Percentiles rank a stretch among this genome's conserved stretches.
Evolutionary conservation across 2,888 invertebrate species (phyloP).

Genomic region (Brenthis ino): DNA sequence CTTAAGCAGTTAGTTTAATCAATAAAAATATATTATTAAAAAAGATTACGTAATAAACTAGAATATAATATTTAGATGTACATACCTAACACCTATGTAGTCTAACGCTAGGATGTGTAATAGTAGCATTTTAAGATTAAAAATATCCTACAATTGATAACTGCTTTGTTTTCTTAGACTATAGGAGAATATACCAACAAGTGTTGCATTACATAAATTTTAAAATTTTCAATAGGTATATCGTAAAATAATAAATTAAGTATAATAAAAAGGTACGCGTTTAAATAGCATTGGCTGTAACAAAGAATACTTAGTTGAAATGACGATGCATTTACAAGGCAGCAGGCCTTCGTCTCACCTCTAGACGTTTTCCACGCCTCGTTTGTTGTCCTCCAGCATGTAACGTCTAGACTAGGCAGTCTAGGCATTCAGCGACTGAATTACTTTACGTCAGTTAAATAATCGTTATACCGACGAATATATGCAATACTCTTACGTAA

Average conservation of each 20-base stretch:
- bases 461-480: slow-evolving; percentile 10
- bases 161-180: no score
- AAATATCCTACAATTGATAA: no score
- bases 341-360: slow-evolving; percentile 68
- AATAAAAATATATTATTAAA: no score
- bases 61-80: no score
- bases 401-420: slow-evolving; percentile 68
- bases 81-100: no score
- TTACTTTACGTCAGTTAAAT: slow-evolving; percentile 26
- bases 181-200: no score
- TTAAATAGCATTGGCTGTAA: slow-evolving; percentile 16
- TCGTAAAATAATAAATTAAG: not conserved
- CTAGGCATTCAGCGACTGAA: slow-evolving; percentile 33
- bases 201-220: no score
- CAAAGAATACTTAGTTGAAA: slow-evolving; percentile 36
- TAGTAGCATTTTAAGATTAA: no score
- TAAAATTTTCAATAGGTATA: not conserved
- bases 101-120: no score
- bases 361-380: slow-evolving; percentile 65
- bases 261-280: slow-evolving; percentile 4
- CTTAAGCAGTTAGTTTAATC: no score
- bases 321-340: slow-evolving; percentile 64
- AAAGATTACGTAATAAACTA: no score
- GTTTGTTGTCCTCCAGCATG: slow-evolving; percentile 61
- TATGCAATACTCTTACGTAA: slow-evolving; percentile 20